Conservation (phyloP, 2,888 invertebrate species). For the Strigamia crassipes region DNA sequence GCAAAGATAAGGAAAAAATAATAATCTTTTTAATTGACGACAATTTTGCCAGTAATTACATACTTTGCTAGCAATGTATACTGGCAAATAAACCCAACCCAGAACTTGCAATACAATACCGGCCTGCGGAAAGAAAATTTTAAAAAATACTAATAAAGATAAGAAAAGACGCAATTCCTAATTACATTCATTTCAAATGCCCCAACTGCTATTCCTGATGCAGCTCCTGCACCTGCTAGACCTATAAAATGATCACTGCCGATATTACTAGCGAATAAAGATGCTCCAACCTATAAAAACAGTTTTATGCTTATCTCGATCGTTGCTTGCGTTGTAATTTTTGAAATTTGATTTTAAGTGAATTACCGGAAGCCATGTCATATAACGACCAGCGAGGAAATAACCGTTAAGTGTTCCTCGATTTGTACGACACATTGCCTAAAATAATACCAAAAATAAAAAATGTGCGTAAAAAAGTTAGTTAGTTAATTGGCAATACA, state of each 20-base stretch:
- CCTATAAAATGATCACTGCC: conserved; percentile 64
- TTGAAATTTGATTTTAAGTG: background rate
- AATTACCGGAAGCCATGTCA: conserved; percentile 61
- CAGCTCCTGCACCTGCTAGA: conserved; percentile 62
- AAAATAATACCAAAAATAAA: conserved; percentile 49
- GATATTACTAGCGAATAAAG: conserved; percentile 63
- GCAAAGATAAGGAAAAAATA: background rate
- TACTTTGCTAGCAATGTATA: conserved; percentile 59
- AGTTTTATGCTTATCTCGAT: background rate
- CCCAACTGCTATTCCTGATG: conserved; percentile 61
- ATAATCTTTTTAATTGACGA: background rate
- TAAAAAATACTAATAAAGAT: background rate
- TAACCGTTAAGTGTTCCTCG: conserved; percentile 59
- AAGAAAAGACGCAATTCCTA: background rate
- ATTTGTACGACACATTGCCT: conserved; percentile 60
- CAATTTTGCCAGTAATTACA: background rate
- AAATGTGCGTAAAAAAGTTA: background rate
- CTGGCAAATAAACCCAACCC: conserved; percentile 61
- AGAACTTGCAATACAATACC: conserved; percentile 59
- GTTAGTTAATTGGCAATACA: no score
- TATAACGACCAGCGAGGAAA: conserved; percentile 61
- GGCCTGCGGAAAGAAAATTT: conserved; percentile 55
- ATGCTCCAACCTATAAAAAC: conserved; percentile 60
- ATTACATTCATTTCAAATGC: conserved; percentile 63
- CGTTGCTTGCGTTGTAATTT: background rate